These are phyloP conservation scores for Pelvicachromis taeniatus DNA, from an alignment of 2,113 vertebrate species.

Conservation along the genomic window DNA sequence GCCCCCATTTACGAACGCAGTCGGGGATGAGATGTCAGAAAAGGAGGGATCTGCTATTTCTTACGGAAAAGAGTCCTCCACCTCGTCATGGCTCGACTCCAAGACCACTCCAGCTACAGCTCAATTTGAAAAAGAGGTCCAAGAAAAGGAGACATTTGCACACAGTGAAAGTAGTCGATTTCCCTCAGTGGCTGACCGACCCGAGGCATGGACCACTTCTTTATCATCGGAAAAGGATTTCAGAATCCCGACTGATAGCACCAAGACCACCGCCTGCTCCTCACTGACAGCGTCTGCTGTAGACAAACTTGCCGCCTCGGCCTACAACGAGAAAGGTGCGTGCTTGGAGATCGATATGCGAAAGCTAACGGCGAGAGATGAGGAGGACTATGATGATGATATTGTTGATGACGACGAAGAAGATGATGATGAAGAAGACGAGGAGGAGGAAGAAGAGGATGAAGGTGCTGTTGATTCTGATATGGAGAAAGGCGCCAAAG, in stretches of 20 bases:
- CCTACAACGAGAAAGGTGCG: slow-evolving; percentile 59
- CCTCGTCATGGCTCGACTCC: slow-evolving; percentile 68
- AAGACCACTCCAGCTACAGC: slow-evolving; percentile 7
- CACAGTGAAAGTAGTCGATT: slow-evolving; percentile 11
- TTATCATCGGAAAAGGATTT: slow-evolving; percentile 34
- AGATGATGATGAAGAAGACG: slow-evolving; percentile 53
- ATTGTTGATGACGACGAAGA: slow-evolving; percentile 65
- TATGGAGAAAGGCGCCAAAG: slow-evolving; percentile 86
- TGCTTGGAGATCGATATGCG: slow-evolving; percentile 65
- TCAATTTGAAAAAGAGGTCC: slow-evolving; percentile 6
- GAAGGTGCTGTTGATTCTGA: slow-evolving; percentile 78
- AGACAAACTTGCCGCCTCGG: slow-evolving; percentile 13
- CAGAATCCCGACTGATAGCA: neutral
- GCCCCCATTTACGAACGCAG: neutral
- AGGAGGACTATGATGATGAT: slow-evolving; percentile 73
- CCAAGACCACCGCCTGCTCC: neutral
- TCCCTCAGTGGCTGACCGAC: slow-evolving; percentile 38
- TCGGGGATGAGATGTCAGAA: slow-evolving; percentile 39
- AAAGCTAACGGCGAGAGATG: slow-evolving; percentile 71
- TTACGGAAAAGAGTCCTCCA: slow-evolving; percentile 75
- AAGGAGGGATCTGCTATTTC: slow-evolving; percentile 55
- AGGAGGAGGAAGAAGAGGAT: slow-evolving; percentile 67
- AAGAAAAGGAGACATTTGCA: slow-evolving; percentile 1
- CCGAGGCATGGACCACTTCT: slow-evolving; percentile 44
- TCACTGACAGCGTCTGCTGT: neutral